Conservation (phyloP, 2,888 invertebrate genomes). For the Vesta saturnalis region DNA sequence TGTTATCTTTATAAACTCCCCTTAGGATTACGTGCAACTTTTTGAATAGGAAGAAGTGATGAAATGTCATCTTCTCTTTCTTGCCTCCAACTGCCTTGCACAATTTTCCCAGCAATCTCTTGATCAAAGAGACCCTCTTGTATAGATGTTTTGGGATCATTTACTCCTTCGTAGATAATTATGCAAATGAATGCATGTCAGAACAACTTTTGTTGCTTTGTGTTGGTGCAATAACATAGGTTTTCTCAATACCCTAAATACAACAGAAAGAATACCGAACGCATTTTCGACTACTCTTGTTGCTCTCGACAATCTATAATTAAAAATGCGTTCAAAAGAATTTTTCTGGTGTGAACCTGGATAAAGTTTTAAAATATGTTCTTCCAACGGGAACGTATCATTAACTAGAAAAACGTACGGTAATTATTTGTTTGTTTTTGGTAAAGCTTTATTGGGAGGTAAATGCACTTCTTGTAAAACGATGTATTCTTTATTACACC, state of each 20-base stretch:
- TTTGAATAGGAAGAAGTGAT: background rate
- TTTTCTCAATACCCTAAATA: background rate
- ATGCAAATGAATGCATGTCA: background rate
- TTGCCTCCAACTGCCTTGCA: no score
- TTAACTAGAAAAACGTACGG: no score
- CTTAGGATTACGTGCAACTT: background rate
- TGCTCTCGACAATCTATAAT: background rate
- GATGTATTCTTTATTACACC: conserved; percentile 33
- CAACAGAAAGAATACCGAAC: background rate
- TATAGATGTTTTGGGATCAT: background rate
- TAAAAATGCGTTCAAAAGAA: background rate
- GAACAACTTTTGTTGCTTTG: background rate
- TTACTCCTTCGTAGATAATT: background rate
- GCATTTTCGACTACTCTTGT: background rate
- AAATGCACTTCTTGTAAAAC: no score
- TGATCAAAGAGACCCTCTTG: no score
- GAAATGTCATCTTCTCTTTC: no score
- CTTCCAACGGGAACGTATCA: background rate
- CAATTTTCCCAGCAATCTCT: no score
- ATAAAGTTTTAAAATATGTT: background rate
- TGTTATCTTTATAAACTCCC: background rate
- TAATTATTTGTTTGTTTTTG: no score
- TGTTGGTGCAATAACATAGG: background rate
- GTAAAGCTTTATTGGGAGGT: no score
- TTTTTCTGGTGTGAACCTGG: background rate